These are phyloP conservation scores for Lophochroa leadbeateri DNA, from an alignment of 2,113 vertebrate genomes.

Conservation along the genomic window DNA sequence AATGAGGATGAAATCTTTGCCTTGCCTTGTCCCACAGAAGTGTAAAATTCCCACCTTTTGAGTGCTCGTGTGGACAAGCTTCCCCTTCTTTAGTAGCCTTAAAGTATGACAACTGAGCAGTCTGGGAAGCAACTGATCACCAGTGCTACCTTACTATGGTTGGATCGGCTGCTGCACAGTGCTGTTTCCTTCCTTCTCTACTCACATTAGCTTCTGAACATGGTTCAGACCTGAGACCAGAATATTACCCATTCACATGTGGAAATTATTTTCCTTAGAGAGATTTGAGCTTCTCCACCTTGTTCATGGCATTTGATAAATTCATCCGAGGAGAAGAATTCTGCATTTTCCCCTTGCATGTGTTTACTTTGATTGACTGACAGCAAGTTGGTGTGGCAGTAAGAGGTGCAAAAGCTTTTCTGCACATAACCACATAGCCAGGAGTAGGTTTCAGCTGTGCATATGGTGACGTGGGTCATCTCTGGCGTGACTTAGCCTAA, in stretches of 20 bases:
- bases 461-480: accelerated
- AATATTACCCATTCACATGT: not conserved
- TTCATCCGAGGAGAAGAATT: not conserved
- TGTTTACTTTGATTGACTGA: not conserved
- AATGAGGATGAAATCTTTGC: not conserved
- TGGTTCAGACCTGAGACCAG: not conserved
- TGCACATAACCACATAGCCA: not conserved
- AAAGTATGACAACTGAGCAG: not conserved
- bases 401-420: not conserved
- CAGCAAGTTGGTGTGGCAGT: not conserved
- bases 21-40: not conserved
- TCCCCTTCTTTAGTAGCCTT: not conserved
- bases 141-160: not conserved
- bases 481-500: not conserved
- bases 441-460: not conserved
- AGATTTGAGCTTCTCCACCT: not conserved
- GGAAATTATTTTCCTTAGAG: not conserved
- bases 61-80: not conserved
- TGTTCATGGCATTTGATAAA: not conserved
- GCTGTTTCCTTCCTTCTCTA: not conserved
- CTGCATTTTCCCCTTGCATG: not conserved
- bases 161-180: not conserved
- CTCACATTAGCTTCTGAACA: not conserved
- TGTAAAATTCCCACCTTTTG: not conserved
- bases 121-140: not conserved